Evolutionary conservation across 2,113 vertebrate genomes (phyloP), one percentile per base, ranked within the genome.

Genomic region (Candoia aspera): DNA sequence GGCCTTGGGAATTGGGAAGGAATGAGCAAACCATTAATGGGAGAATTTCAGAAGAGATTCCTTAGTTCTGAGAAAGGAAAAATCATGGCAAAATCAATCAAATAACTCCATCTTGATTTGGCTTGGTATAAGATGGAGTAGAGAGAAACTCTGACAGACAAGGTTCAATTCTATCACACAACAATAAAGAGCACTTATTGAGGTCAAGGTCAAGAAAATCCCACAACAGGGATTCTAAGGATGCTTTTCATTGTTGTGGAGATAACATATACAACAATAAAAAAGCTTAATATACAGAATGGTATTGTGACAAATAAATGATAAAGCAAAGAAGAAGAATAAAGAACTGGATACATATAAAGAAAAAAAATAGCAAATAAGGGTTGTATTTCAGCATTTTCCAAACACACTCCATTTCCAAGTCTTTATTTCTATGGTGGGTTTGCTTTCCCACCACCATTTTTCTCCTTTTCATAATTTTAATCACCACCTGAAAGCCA

Each of bases 361-460:
- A 42, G n/a, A 83, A 15, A 83, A 42, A 12, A 37, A 13, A 5
- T 37, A 79, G 62, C 21, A 64, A 64, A 64, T 64, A 17, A 60
- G 17, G 24, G 4, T n/a, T 79, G 17, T n/a, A 12, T n/a, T 79
- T 29, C 12, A 79, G 29, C n/a, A 33, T 29, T 29, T 64, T 29
- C 24, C 9, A 68, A 68, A 68, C 26, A 33, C 53, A 11, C 59
- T 33, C 92, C 29, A 42, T 84, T 90, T 93, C 8, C 84, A 79
- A 64, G 24, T 91, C 92, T 90, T 0, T 15, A 55, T 33, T 92
- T 54, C 83, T 94, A 19, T n/a, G 4, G 6, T 11, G 49, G 92
- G 49, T 1, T 91, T 29, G 24, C 54, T 59, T 15, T 24, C 24
- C 49, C 49, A 49, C 49, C 49, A 49, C 49, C 49, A 49, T 49